Conservation (phyloP, 2,888 invertebrate species). For the Sclerodermus sp. region DNA sequence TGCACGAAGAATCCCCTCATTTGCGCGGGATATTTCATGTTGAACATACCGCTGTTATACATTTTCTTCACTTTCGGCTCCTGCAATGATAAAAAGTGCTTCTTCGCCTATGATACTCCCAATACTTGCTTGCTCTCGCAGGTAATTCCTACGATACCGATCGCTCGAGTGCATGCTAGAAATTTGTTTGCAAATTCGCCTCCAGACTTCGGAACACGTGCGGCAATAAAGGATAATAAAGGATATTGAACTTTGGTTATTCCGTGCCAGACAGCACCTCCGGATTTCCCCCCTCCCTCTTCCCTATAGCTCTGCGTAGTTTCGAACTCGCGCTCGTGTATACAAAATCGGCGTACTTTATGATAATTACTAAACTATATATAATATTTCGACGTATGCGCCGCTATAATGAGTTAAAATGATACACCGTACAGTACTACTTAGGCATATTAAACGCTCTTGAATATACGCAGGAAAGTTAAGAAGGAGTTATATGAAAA, state of each 20-base stretch:
- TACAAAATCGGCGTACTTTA: conserved; percentile 11
- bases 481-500: too few relatives aligned
- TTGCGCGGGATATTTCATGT: conserved; percentile 11
- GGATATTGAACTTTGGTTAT: conserved; percentile 19
- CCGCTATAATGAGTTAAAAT: too few relatives aligned
- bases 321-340: conserved; percentile 13
- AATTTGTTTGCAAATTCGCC: conserved; percentile 2
- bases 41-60: conserved; percentile 37
- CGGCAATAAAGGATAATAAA: conserved; percentile 15
- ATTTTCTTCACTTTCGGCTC: conserved; percentile 31
- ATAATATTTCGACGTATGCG: neutral
- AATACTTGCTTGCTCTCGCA: conserved; percentile 2
- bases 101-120: too few relatives aligned
- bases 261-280: conserved; percentile 5
- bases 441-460: too few relatives aligned
- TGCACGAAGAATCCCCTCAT: conserved; percentile 25
- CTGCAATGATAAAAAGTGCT: conserved; percentile 17
- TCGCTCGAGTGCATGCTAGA: neutral
- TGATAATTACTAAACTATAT: conserved; percentile 3
- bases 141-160: conserved; percentile 2
- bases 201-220: conserved; percentile 5
- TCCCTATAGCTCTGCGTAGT: conserved; percentile 6
- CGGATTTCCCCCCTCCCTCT: neutral
- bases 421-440: too few relatives aligned
- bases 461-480: too few relatives aligned